These are phyloP conservation scores for Aldabrachelys gigantea DNA, from an alignment of 2,113 vertebrate genomes.

Conservation along the genomic window DNA sequence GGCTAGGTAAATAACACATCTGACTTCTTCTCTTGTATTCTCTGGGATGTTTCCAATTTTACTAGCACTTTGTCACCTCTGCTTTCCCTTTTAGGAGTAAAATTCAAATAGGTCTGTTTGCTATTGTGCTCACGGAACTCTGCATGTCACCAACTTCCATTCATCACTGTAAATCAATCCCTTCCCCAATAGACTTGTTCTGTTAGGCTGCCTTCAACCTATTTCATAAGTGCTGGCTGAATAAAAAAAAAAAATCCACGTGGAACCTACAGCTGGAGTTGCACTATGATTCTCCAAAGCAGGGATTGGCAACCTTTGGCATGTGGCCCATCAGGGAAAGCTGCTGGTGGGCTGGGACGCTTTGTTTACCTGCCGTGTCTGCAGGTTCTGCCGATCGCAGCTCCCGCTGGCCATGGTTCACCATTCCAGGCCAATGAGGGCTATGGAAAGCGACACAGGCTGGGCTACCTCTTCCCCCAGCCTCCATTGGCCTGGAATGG, in stretches of 20 bases:
- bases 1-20: conserved; percentile 75
- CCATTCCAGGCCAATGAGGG: too few relatives aligned
- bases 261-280: neutral
- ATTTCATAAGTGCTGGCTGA: neutral
- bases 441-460: too few relatives aligned
- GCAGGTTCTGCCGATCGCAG: too few relatives aligned
- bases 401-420: too few relatives aligned
- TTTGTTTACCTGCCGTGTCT: too few relatives aligned
- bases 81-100: neutral
- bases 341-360: too few relatives aligned
- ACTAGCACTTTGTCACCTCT: neutral
- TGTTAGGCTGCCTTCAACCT: neutral
- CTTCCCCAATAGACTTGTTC: neutral
- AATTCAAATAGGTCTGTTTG: neutral
- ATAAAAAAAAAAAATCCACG: neutral
- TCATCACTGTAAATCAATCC: neutral
- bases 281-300: neutral
- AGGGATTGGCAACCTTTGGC: too few relatives aligned
- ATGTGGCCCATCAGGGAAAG: too few relatives aligned
- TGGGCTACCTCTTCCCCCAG: too few relatives aligned
- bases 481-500: too few relatives aligned
- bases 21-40: neutral
- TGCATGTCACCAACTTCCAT: neutral
- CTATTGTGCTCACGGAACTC: neutral
- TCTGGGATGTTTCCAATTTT: neutral